Percentiles rank a stretch among this genome's conserved stretches.
These are phyloP conservation scores for Syrrhaptes paradoxus DNA, from an alignment of 2,113 vertebrate species.

Conservation along the genomic window DNA sequence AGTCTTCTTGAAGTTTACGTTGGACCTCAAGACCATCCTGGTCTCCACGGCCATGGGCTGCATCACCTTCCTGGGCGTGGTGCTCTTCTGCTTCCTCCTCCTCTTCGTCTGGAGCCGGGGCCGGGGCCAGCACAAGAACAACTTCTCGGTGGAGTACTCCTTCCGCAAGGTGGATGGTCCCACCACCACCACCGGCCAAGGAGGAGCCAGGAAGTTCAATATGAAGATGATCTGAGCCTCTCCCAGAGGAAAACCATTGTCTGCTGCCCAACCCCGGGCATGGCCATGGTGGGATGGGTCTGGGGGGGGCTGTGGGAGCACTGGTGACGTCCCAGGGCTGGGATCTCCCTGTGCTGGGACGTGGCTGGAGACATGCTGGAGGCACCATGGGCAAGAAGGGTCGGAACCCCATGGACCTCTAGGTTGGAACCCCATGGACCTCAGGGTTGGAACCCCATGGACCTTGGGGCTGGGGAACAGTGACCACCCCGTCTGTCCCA, in stretches of 20 bases:
- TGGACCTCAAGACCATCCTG: slow-evolving; percentile 97
- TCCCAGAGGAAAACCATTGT: not conserved
- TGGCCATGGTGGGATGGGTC: accelerated
- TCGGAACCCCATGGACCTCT: accelerated
- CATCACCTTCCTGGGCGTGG: slow-evolving; percentile 96
- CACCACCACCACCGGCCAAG: slow-evolving; percentile 84
- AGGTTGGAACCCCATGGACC: accelerated
- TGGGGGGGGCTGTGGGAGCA: not conserved
- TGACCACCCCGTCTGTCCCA: accelerated
- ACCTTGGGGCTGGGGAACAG: not conserved
- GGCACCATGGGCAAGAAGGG: not conserved
- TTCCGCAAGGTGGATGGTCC: slow-evolving; percentile 96
- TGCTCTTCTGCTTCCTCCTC: slow-evolving; percentile 97
- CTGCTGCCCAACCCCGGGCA: accelerated
- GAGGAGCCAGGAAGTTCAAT: slow-evolving; percentile 95
- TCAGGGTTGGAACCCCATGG: accelerated
- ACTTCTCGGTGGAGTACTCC: slow-evolving; percentile 95
- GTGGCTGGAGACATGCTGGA: not conserved
- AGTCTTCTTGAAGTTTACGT: slow-evolving; percentile 88
- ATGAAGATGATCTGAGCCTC: slow-evolving; percentile 97
- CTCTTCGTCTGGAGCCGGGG: slow-evolving; percentile 98
- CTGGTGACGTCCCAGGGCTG: accelerated
- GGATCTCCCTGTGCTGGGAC: not conserved
- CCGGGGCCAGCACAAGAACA: slow-evolving; percentile 95
- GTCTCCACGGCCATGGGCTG: slow-evolving; percentile 99